phyloP scores from a whole-genome alignment of 2,797 vertebrate genomes.

The Glyptemys insculpta region DNA sequence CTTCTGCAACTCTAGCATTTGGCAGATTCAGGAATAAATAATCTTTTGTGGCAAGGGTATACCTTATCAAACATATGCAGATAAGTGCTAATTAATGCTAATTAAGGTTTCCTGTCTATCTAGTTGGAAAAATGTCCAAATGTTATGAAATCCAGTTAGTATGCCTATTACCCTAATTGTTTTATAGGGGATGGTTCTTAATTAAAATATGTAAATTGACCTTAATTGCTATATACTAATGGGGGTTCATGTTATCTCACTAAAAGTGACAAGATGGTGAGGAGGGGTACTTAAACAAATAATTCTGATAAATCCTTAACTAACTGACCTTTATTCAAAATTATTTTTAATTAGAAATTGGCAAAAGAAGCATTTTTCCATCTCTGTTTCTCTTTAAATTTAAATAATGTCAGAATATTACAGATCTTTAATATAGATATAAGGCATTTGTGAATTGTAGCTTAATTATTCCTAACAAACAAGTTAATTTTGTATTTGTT shows the following conservation, averaged over 20 bases:
- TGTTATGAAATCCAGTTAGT: constrained; percentile 92
- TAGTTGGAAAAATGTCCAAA: constrained; percentile 91
- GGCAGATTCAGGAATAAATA: constrained; percentile 89
- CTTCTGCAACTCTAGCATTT: constrained; percentile 84
- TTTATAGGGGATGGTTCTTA: constrained; percentile 91
- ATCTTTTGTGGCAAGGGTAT: constrained; percentile 89
- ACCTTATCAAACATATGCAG: constrained; percentile 95
- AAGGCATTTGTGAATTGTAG: constrained; percentile 48
- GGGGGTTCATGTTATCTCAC: constrained; percentile 88
- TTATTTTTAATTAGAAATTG: constrained; percentile 84
- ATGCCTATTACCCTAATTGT: constrained; percentile 92
- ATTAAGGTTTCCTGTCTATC: constrained; percentile 92
- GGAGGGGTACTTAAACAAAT: constrained; percentile 84
- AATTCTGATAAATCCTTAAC: constrained; percentile 84
- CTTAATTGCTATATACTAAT: constrained; percentile 91
- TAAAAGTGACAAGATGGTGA: constrained; percentile 87
- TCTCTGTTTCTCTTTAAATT: constrained; percentile 76
- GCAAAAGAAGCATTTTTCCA: constrained; percentile 77
- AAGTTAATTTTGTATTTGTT: constrained; percentile 74
- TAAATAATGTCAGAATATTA: constrained; percentile 72
- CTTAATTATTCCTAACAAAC: constrained; percentile 78
- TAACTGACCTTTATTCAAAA: constrained; percentile 85
- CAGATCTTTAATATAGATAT: constrained; percentile 68
- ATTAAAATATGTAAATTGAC: constrained; percentile 92
- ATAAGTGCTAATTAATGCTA: constrained; percentile 94